Evolutionary conservation across 2,888 invertebrate species (phyloP), one percentile per base, ranked within the genome.

Genomic region (Meiosimyza platycephala): DNA sequence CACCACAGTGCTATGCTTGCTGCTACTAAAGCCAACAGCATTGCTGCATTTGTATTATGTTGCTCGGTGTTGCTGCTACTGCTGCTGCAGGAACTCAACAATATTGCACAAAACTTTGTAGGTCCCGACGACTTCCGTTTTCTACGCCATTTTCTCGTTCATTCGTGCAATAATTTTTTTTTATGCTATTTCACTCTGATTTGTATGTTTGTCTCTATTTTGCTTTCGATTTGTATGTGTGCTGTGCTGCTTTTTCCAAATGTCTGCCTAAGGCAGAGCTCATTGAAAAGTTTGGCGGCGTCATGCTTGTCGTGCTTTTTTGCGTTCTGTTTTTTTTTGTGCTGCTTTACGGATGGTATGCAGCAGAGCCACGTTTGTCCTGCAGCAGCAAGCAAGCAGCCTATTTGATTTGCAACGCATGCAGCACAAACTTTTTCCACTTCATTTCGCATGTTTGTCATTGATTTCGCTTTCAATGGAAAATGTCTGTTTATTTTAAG

Each of bases 31-130:
- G 11, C 55, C 55, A 11, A 3, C n/a, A 55, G 18, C 13, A 16
- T 22, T 11, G 11, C 55, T 55, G 55, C n/a, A 11, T 16, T 57
- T 5, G 13, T 22, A 16, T n/a, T 59, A 9, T 3, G 57, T 22
- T 22, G 16, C 18, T 22, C 18, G 9, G 18, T 60, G 59, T 28
- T 60, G 59, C 28, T 22, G 59, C 28, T 59, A 22, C 28, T 33
- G 40, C 40, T n/a, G 62, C 52, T 70, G 63, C 70, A 70, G 70
- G 70, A 70, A 70, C 70, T 70, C 63, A 70, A 63, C 70, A 70
- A 70, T 70, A 70, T 70, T 70, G 70, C 70, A 63, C 70, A 70
- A 70, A 70, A 70, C 70, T 70, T 70, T 63, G 48, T 63, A 63
- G 70, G 70, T 52, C 54, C 69, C 70, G 22, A 40, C 40, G 40